Percentiles rank a stretch among this genome's conserved stretches.
Evolutionary conservation across 1,140 invertebrate genomes (phyloP).

Genomic region (Amphibalanus amphitrite): DNA sequence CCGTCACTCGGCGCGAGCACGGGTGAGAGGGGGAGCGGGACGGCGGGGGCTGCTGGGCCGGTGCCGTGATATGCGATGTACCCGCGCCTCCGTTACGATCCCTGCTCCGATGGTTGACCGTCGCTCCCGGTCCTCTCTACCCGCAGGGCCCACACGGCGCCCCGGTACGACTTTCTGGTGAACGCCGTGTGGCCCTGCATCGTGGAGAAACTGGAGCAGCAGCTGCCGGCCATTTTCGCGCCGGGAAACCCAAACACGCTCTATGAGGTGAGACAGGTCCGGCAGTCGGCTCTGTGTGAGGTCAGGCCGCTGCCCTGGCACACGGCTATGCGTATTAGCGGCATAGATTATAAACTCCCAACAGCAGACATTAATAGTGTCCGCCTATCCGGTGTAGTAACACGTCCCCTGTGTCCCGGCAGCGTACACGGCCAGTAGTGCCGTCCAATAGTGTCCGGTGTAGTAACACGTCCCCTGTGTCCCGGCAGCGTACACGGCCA

Average conservation of each 20-base stretch:
- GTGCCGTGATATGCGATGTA: not conserved
- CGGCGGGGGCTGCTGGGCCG: not conserved
- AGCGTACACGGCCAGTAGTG: too few species aligned
- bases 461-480: too few species aligned
- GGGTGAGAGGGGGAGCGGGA: not conserved
- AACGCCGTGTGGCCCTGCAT: slow-evolving; percentile 80
- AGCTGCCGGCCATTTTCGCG: slow-evolving; percentile 65
- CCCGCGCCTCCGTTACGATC: not conserved
- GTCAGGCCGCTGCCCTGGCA: slow-evolving; percentile 1
- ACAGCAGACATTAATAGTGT: too few species aligned
- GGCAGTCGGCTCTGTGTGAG: slow-evolving; percentile 9
- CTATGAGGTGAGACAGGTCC: slow-evolving; percentile 45
- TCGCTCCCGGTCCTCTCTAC: not conserved
- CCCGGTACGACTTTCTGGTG: slow-evolving; percentile 67
- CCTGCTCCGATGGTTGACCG: not conserved
- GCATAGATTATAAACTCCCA: too few species aligned
- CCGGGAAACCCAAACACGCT: slow-evolving; percentile 79
- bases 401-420: too few species aligned
- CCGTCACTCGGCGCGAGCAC: not conserved
- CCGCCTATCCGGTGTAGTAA: too few species aligned
- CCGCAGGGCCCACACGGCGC: slow-evolving; percentile 26
- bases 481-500: too few species aligned
- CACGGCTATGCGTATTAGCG: slow-evolving; percentile 2
- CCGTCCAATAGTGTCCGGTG: too few species aligned
- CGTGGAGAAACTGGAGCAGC: slow-evolving; percentile 47